These are phyloP conservation scores for Somateria mollissima DNA, from an alignment of 2,797 vertebrate species.

Conservation along the genomic window DNA sequence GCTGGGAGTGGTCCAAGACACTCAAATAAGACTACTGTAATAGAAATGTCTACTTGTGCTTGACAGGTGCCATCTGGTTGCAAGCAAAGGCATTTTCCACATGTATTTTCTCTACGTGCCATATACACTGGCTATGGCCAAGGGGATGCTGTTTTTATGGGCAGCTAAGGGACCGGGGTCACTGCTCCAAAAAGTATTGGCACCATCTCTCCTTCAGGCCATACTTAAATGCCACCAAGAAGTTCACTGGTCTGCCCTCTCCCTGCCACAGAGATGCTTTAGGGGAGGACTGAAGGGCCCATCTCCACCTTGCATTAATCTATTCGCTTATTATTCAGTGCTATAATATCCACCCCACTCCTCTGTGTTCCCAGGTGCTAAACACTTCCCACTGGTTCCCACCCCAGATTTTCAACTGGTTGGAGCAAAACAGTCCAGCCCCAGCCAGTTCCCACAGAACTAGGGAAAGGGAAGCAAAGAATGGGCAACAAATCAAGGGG, in stretches of 20 bases:
- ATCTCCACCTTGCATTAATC: neutral
- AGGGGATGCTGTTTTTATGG: neutral
- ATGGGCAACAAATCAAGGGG: neutral
- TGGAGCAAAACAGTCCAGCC: neutral
- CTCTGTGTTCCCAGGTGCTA: neutral
- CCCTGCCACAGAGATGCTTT: rapidly evolving
- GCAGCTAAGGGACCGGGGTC: neutral
- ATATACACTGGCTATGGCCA: neutral
- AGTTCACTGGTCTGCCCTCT: too few species aligned
- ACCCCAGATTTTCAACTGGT: neutral
- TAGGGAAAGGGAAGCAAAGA: rapidly evolving
- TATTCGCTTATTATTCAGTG: rapidly evolving
- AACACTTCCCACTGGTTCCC: neutral
- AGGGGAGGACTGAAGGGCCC: neutral
- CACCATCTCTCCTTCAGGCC: neutral
- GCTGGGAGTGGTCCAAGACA: constrained; percentile 61
- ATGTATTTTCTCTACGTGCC: neutral
- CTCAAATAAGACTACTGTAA: constrained; percentile 19
- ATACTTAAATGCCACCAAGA: neutral
- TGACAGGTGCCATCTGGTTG: constrained; percentile 70
- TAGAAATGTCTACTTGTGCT: constrained; percentile 51
- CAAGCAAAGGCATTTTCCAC: constrained; percentile 49
- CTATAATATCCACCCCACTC: neutral
- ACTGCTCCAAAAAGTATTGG: neutral
- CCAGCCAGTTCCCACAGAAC: neutral